These are phyloP conservation scores for Corbicula japonica DNA, from an alignment of 2,888 invertebrate genomes.

Conservation along the genomic window DNA sequence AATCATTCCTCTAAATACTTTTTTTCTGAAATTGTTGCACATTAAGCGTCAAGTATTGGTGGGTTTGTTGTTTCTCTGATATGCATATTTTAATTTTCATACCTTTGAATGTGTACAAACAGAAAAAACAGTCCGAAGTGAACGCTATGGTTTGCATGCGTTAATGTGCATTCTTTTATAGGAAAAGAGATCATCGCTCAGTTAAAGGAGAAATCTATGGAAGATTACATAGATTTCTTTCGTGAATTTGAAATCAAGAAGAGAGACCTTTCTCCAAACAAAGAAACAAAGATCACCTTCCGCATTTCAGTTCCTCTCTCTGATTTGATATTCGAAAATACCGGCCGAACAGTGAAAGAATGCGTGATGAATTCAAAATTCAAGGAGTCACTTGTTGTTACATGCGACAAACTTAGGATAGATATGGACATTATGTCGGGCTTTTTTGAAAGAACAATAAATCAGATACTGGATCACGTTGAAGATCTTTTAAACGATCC, in stretches of 20 bases:
- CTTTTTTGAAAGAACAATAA: conserved; percentile 13
- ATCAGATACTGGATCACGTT: conserved; percentile 30
- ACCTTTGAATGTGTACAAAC: no score
- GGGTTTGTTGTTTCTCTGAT: no score
- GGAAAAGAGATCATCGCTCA: conserved; percentile 40
- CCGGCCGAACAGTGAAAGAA: neutral
- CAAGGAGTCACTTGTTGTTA: neutral
- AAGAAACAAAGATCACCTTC: conserved; percentile 9
- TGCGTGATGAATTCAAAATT: neutral
- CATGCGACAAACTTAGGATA: conserved; percentile 33
- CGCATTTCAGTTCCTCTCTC: conserved; percentile 14
- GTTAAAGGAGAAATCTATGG: conserved; percentile 3
- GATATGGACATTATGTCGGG: conserved; percentile 15
- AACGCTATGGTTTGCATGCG: no score
- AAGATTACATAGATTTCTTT: conserved; percentile 39
- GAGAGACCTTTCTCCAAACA: conserved; percentile 19
- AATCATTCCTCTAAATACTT: no score
- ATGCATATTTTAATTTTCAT: no score
- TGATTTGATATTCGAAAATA: conserved; percentile 2
- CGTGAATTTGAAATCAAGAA: conserved; percentile 44
- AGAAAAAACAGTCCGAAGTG: no score
- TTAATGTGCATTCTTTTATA: no score
- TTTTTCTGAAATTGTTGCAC: no score
- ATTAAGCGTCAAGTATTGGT: no score
- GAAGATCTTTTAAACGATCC: conserved; percentile 10